Conservation (phyloP, 2,113 vertebrate genomes). For the Seriola quinqueradiata region DNA sequence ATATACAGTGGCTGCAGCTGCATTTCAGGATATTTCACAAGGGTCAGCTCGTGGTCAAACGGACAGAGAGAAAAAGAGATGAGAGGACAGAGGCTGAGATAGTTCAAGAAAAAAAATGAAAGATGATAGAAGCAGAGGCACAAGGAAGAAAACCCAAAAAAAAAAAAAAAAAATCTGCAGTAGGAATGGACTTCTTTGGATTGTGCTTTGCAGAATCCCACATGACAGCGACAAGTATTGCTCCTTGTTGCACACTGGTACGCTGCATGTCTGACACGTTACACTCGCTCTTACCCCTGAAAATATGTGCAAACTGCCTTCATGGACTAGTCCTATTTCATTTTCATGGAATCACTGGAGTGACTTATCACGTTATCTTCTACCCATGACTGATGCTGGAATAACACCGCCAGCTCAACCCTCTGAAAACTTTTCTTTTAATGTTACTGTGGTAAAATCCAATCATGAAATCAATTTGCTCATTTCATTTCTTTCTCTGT, state of each 20-base stretch:
- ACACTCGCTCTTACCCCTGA: neutral
- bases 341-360: conserved; percentile 5
- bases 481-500: conserved; percentile 27
- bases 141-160: neutral
- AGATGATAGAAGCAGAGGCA: neutral
- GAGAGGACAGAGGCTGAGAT: too few species aligned
- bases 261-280: neutral
- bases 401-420: neutral
- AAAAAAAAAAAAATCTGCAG: neutral
- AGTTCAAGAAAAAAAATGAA: neutral
- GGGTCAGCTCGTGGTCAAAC: conserved; percentile 17
- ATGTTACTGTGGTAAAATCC: conserved; percentile 38
- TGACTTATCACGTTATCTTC: conserved; percentile 32
- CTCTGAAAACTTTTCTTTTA: conserved; percentile 42
- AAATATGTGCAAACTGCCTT: conserved; percentile 4
- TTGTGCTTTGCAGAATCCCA: conserved; percentile 30
- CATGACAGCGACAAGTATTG: conserved; percentile 39
- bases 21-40: neutral
- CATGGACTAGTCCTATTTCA: neutral
- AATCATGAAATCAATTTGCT: conserved; percentile 53
- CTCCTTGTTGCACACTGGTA: neutral
- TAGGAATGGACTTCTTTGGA: neutral
- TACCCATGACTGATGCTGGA: conserved; percentile 21
- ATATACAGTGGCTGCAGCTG: conserved; percentile 5
- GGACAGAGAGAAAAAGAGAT: neutral